Evolutionary conservation across 2,113 vertebrate species (phyloP), one percentile per base, ranked within the genome.

Genomic region (Nycticorax nycticorax): DNA sequence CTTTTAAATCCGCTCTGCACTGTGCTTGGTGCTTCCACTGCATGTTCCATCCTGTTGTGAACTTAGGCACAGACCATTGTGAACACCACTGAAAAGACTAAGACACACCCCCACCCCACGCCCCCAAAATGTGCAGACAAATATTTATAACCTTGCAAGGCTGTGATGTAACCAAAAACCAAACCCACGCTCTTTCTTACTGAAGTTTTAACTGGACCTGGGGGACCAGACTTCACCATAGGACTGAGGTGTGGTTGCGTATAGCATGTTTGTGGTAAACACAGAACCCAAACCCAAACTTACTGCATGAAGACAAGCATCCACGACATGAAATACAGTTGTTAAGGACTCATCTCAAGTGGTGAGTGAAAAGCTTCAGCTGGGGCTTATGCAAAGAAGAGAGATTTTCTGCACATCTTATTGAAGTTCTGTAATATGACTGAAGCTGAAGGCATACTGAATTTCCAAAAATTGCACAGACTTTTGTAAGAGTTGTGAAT

Each of bases 121-220:
- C 39, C 9, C 39, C 5, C 22, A 8, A 62, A 76, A 62, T 35
- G 10, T 74, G 24, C 22, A 23, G 27, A 68, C 35, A 69, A 87
- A 66, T 62, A 63, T 37, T 57, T 57, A 35, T 16, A 43, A 33
- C 22, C 28, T 89, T 81, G 26, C 17, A 83, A 80, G 18, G 2
- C 27, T 63, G 56, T 10, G 26, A 30, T 39, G 3, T n/a, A 37
- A 79, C 8, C 67, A 79, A 48, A 76, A 37, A 79, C 6, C 67
- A 76, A 48, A 76, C 5, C 6, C 18, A 28, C 0, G 0, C 2
- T 56, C 10, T 59, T 72, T 86, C 43, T 74, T 66, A 66, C 7
- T 15, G 35, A 80, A 72, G 8, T 3, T 76, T 80, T 68, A 64
- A 59, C 15, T 50, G 53, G 19, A 83, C 11, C 8, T 32, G 12